phyloP scores from a whole-genome alignment of 2,797 vertebrate genomes.

The Holocentrus rufus region DNA sequence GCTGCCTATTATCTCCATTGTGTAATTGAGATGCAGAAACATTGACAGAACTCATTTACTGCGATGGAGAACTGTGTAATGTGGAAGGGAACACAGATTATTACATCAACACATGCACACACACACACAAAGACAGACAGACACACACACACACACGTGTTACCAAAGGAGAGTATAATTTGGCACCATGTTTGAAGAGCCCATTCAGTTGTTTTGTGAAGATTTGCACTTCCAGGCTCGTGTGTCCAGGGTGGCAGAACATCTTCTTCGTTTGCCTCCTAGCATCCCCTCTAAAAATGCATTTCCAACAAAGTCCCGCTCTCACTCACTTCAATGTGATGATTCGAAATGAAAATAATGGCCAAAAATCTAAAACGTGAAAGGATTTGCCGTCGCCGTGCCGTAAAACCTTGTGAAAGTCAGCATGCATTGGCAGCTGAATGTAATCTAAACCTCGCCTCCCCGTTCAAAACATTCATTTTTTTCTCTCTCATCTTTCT shows the following conservation, averaged over 20 bases:
- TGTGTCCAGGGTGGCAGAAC: slow-evolving; percentile 43
- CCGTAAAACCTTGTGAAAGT: slow-evolving; percentile 7
- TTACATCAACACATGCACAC: slow-evolving; percentile 62
- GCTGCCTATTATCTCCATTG: slow-evolving; percentile 72
- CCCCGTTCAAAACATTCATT: background rate
- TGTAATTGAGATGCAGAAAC: slow-evolving; percentile 83
- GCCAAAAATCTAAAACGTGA: slow-evolving; percentile 12
- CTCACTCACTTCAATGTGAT: slow-evolving; percentile 7
- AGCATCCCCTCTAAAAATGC: background rate
- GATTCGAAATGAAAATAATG: slow-evolving; percentile 18
- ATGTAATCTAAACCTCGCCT: background rate
- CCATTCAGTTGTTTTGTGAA: slow-evolving; percentile 66
- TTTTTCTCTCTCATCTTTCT: slow-evolving; percentile 23
- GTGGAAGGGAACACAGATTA: slow-evolving; percentile 75
- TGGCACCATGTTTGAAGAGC: slow-evolving; percentile 69
- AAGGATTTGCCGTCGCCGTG: slow-evolving; percentile 21
- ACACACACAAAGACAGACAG: background rate
- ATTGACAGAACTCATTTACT: slow-evolving; percentile 85
- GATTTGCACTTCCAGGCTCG: slow-evolving; percentile 59
- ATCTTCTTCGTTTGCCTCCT: slow-evolving; percentile 37
- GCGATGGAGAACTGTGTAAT: slow-evolving; percentile 78
- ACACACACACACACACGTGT: slow-evolving; percentile 25
- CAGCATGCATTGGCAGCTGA: background rate
- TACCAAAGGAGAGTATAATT: slow-evolving; percentile 64
- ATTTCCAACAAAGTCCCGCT: too few relatives aligned